A percentile compares a stretch with the other conserved stretches of the same genome.
phyloP scores from a whole-genome alignment of 2,888 invertebrate species.

The Tinea pellionella region DNA sequence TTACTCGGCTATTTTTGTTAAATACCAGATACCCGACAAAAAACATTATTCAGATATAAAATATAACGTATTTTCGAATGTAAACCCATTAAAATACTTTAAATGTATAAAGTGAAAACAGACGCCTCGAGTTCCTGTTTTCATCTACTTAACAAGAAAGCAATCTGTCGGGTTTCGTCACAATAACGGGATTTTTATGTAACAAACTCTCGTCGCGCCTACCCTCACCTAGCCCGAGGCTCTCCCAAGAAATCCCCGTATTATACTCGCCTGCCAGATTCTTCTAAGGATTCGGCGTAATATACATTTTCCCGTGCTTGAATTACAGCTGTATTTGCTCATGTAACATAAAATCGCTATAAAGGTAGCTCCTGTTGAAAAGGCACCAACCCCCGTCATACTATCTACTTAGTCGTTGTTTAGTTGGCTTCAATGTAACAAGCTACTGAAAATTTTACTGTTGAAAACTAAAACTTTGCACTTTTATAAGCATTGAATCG shows the following conservation, averaged over 20 bases:
- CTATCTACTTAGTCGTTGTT: slow-evolving; percentile 36
- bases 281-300: slow-evolving; percentile 58
- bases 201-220: slow-evolving; percentile 64
- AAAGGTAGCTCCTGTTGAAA: slow-evolving; percentile 54
- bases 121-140: slow-evolving; percentile 22
- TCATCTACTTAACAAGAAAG: slow-evolving; percentile 67
- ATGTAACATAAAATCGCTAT: slow-evolving; percentile 61
- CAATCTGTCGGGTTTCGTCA: slow-evolving; percentile 65
- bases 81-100: not conserved
- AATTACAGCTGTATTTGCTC: slow-evolving; percentile 61
- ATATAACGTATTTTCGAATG: not conserved
- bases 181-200: slow-evolving; percentile 69
- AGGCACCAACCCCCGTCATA: slow-evolving; percentile 29
- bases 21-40: not conserved
- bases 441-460: slow-evolving; percentile 59
- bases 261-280: slow-evolving; percentile 43
- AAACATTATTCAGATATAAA: not conserved
- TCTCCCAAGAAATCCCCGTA: slow-evolving; percentile 56
- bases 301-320: slow-evolving; percentile 62
- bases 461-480: slow-evolving; percentile 36
- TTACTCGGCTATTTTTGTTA: not conserved
- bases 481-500: slow-evolving; percentile 44
- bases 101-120: not conserved
- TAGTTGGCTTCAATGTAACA: slow-evolving; percentile 56
- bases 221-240: slow-evolving; percentile 64